These are phyloP conservation scores for Penaeus japonicus DNA, from an alignment of 1,140 invertebrate species.

Conservation along the genomic window DNA sequence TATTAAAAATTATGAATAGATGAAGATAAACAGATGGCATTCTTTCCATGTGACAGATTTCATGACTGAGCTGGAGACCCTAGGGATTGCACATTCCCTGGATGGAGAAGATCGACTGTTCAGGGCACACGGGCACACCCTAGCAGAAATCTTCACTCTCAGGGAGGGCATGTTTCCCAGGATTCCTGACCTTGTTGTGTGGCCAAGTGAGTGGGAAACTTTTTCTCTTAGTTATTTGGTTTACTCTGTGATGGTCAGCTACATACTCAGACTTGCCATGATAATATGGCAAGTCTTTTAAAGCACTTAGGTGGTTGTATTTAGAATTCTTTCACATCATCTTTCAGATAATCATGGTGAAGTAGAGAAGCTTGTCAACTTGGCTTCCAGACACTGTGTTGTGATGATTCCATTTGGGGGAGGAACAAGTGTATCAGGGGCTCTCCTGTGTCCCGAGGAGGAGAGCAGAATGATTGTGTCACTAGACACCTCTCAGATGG, in stretches of 20 bases:
- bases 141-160: constrained; percentile 87
- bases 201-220: constrained; percentile 71
- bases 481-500: constrained; percentile 95
- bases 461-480: constrained; percentile 87
- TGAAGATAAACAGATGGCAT: neutral
- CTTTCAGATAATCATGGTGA: constrained; percentile 76
- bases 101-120: constrained; percentile 86
- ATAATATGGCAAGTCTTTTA: no score
- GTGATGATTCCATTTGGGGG: constrained; percentile 95
- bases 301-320: no score
- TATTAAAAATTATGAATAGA: neutral
- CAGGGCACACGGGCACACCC: constrained; percentile 93
- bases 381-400: constrained; percentile 79
- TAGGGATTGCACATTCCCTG: constrained; percentile 76
- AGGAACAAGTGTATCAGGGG: constrained; percentile 94
- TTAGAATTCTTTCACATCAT: neutral
- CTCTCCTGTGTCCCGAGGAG: constrained; percentile 82
- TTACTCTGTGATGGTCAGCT: neutral
- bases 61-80: constrained; percentile 69
- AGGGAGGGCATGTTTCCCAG: constrained; percentile 77
- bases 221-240: neutral
- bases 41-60: constrained; percentile 66
- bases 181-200: constrained; percentile 93
- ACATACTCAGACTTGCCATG: neutral
- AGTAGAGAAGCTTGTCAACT: constrained; percentile 80